phyloP scores from a whole-genome alignment of 35 echinoderm and acorn worm genomes.

The Stichopus chloronotus region DNA sequence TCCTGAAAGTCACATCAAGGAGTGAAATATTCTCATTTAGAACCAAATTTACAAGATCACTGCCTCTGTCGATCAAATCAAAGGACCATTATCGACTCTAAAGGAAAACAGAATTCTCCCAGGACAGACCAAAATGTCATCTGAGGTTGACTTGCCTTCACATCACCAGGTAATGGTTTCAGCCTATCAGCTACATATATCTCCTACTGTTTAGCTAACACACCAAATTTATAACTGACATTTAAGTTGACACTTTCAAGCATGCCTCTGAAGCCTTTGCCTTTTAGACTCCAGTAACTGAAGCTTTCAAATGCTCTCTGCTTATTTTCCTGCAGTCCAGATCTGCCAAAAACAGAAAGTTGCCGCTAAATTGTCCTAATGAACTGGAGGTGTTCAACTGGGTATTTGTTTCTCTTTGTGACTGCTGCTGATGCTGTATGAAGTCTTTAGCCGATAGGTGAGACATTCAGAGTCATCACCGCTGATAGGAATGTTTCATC shows the following conservation, averaged over 20 bases:
- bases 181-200: not conserved
- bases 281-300: not conserved
- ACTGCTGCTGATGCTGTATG: not conserved
- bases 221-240: slow-evolving; percentile 17
- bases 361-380: slow-evolving; percentile 15
- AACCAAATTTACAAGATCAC: not conserved
- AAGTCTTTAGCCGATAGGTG: not conserved
- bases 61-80: not conserved
- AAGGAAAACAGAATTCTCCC: not conserved
- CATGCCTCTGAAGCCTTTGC: not conserved
- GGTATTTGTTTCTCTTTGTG: not conserved
- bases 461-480: not conserved
- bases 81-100: not conserved
- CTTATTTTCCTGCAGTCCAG: not conserved
- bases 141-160: not conserved
- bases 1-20: not conserved
- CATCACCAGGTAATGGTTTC: not conserved
- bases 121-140: not conserved
- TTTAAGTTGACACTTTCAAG: slow-evolving; percentile 36
- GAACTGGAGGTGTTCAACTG: slow-evolving; percentile 13
- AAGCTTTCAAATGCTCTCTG: slow-evolving; percentile 23
- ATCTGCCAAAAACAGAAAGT: not conserved
- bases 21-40: not conserved
- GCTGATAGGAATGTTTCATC: no score
- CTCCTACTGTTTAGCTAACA: slow-evolving; percentile 43